Evolutionary conservation across 2,888 invertebrate species (phyloP).

Genomic region (Xanthia togata): DNA sequence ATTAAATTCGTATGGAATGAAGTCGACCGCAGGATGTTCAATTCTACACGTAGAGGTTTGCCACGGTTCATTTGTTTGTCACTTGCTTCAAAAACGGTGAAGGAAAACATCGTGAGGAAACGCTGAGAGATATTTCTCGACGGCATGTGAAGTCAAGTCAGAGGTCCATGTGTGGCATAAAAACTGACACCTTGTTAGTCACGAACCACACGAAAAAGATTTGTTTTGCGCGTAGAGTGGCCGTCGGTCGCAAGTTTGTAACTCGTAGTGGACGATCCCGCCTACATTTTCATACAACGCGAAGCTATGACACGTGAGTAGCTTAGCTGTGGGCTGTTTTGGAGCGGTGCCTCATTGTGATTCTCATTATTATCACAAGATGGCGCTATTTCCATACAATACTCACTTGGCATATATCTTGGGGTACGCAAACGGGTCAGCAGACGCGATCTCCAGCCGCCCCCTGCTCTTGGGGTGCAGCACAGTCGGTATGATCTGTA

Average conservation of each 20-base stretch:
- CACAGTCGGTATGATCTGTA: slow-evolving; percentile 94
- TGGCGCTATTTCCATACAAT: not conserved
- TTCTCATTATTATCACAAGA: not conserved
- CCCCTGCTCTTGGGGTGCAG: slow-evolving; percentile 97
- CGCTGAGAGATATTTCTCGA: too few species aligned
- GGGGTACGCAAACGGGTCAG: slow-evolving; percentile 95
- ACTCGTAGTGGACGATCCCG: too few species aligned
- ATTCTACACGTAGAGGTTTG: too few species aligned
- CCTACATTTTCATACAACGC: not conserved
- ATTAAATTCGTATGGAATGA: too few species aligned
- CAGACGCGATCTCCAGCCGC: slow-evolving; percentile 92
- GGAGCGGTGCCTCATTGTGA: not conserved
- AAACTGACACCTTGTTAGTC: too few species aligned
- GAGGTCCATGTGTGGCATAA: too few species aligned
- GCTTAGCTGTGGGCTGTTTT: not conserved
- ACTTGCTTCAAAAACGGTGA: too few species aligned
- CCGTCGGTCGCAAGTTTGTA: not conserved
- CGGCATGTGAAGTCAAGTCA: too few species aligned
- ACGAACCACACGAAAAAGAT: too few species aligned
- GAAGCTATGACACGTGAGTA: not conserved
- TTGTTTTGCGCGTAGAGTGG: not conserved
- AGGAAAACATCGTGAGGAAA: too few species aligned
- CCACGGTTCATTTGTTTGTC: too few species aligned
- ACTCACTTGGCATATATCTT: slow-evolving; percentile 95
- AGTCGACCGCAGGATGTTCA: not conserved